These are phyloP conservation scores for Hypocryptadius cinnamomeus DNA, from an alignment of 2,113 vertebrate genomes.

Conservation along the genomic window DNA sequence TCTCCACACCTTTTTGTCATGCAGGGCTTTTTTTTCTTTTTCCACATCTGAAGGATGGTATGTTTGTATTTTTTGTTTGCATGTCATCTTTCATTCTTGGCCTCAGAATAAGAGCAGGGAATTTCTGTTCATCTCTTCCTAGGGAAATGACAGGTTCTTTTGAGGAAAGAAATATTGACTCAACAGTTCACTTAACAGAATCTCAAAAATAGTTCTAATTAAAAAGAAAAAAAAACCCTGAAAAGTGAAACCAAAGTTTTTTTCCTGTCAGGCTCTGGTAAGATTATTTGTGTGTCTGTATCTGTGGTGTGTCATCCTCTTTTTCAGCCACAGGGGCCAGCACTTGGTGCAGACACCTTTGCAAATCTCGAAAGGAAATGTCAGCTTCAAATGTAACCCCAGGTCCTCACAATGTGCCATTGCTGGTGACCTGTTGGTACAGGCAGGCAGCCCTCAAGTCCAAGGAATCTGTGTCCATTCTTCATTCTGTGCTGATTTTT, in stretches of 20 bases:
- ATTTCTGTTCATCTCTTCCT: slow-evolving; percentile 20
- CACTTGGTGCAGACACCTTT: background rate
- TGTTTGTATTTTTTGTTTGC: background rate
- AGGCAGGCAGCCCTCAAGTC: background rate
- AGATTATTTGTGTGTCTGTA: background rate
- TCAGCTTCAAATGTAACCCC: background rate
- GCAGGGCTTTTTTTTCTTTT: background rate
- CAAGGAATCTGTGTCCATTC: background rate
- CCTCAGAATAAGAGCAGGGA: background rate
- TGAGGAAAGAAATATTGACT: slow-evolving; percentile 2
- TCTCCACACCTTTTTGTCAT: background rate
- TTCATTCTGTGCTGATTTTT: background rate
- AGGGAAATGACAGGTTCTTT: slow-evolving; percentile 26
- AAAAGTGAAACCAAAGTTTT: slow-evolving; percentile 71
- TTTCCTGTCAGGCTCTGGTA: background rate
- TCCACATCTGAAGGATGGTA: slow-evolving; percentile 9
- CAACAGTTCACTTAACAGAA: background rate
- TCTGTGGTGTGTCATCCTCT: background rate
- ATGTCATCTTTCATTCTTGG: background rate
- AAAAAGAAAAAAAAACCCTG: background rate
- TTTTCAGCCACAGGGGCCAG: background rate
- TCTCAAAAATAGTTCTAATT: slow-evolving; percentile 28
- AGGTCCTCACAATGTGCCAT: background rate
- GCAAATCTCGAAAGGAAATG: background rate
- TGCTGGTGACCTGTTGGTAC: background rate